Conservation (phyloP, 2,113 vertebrate genomes). For the Echinops telfairi region DNA sequence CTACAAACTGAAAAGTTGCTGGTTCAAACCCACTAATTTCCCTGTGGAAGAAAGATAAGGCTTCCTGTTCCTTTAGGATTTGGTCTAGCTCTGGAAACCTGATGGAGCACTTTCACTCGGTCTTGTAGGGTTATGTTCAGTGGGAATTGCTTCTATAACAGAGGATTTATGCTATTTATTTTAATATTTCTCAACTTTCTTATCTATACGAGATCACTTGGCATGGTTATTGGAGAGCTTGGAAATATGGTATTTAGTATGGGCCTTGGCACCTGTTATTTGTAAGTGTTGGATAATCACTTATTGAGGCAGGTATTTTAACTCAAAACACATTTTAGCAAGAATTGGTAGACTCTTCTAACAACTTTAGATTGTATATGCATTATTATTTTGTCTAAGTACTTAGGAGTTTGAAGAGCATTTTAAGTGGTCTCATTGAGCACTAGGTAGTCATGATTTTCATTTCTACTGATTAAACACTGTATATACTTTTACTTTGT, state of each 20-base stretch:
- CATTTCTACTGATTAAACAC: too few relatives aligned
- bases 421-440: not conserved
- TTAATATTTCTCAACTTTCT: not conserved
- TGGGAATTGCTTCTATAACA: too few relatives aligned
- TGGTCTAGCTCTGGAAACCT: too few relatives aligned
- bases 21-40: too few relatives aligned
- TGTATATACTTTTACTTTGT: conserved; percentile 11
- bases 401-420: not conserved
- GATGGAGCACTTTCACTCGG: too few relatives aligned
- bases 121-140: too few relatives aligned
- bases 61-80: too few relatives aligned
- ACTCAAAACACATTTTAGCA: not conserved
- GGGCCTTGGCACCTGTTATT: not conserved
- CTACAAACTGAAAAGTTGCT: too few relatives aligned
- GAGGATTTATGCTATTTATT: too few relatives aligned
- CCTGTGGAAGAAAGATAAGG: too few relatives aligned
- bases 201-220: not conserved
- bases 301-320: not conserved
- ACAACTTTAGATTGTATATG: not conserved
- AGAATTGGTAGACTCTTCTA: not conserved
- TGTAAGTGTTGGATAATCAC: not conserved
- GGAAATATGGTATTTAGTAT: not conserved
- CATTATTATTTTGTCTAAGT: conserved; percentile 29
- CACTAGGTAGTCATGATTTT: not conserved
- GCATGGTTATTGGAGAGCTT: not conserved